Conservation (phyloP, 2,888 invertebrate species). For the Mallateleia sp. region DNA sequence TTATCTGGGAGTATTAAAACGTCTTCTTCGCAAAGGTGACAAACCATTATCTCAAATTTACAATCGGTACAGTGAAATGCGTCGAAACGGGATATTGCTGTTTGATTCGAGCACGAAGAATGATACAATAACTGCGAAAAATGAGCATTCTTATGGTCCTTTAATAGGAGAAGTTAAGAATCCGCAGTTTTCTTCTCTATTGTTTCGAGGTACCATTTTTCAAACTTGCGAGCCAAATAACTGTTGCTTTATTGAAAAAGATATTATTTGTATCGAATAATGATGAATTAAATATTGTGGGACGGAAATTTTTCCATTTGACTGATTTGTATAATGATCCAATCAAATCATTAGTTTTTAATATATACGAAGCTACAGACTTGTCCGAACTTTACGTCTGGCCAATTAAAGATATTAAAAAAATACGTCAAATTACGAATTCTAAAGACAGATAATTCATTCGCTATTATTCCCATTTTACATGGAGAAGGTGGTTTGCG, state of each 20-base stretch:
- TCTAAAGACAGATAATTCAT: neutral
- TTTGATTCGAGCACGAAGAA: no score
- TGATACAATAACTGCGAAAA: neutral
- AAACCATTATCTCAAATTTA: constrained; percentile 4
- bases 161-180: neutral
- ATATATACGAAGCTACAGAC: neutral
- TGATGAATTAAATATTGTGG: neutral
- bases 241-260: neutral
- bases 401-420: neutral
- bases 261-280: constrained; percentile 13
- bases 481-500: no score
- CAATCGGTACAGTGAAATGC: constrained; percentile 11
- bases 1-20: no score
- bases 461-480: neutral
- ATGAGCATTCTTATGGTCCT: constrained; percentile 15
- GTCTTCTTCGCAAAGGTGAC: no score
- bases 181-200: constrained; percentile 20
- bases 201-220: neutral
- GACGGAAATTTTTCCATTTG: neutral
- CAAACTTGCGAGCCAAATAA: constrained; percentile 3
- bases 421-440: neutral
- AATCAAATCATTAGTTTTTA: neutral
- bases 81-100: neutral
- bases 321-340: neutral
- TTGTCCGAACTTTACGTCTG: neutral